Evolutionary conservation across 2,888 invertebrate genomes (phyloP).

Genomic region (Lissonota sp.): DNA sequence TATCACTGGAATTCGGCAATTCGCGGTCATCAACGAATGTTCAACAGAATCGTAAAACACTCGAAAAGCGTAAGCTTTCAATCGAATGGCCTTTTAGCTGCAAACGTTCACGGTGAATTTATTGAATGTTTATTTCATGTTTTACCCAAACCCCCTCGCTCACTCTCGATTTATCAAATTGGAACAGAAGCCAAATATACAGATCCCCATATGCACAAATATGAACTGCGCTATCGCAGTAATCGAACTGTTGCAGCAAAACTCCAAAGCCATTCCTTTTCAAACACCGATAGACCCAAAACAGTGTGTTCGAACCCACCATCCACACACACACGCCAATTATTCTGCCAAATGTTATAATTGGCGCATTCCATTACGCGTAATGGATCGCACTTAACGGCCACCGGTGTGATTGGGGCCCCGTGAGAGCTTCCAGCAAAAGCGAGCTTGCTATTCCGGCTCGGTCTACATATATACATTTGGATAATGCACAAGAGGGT

Average conservation of each 20-base stretch:
- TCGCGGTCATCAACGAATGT: constrained; percentile 5
- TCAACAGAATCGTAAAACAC: constrained; percentile 26
- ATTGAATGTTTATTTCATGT: constrained; percentile 81
- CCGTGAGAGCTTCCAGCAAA: constrained; percentile 68
- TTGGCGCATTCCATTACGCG: constrained; percentile 83
- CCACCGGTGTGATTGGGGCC: constrained; percentile 81
- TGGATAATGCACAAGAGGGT: constrained; percentile 3
- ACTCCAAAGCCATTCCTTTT: constrained; percentile 33
- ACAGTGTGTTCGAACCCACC: constrained; percentile 66
- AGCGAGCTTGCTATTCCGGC: constrained; percentile 44
- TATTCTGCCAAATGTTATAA: constrained; percentile 83
- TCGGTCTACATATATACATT: constrained; percentile 20
- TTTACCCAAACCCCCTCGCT: constrained; percentile 69
- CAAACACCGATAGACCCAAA: constrained; percentile 20
- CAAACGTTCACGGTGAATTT: constrained; percentile 69
- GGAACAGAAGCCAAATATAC: constrained; percentile 14
- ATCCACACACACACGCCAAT: constrained; percentile 76
- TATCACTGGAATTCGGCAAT: not conserved
- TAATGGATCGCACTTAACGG: constrained; percentile 83
- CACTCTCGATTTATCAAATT: constrained; percentile 50
- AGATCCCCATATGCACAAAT: constrained; percentile 12
- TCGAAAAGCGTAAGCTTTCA: constrained; percentile 5
- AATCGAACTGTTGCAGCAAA: constrained; percentile 26
- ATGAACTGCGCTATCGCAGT: constrained; percentile 12
- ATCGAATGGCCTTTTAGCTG: constrained; percentile 76